Percentiles rank a stretch among this genome's conserved stretches.
Conservation (phyloP, 2,888 invertebrate species). For the Calliphora vomitoria region DNA sequence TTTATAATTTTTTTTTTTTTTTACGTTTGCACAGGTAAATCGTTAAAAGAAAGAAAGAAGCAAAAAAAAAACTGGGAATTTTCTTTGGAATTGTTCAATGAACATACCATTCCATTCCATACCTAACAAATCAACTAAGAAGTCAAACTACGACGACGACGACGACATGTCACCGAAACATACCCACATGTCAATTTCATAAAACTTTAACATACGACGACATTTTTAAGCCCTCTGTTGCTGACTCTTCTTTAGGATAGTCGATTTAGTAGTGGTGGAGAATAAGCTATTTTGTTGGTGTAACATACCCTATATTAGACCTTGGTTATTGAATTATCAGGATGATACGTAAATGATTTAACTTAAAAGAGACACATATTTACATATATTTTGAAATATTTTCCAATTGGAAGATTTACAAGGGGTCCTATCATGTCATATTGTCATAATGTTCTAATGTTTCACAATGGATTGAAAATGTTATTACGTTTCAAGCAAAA, state of each 20-base stretch:
- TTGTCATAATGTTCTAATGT: no score
- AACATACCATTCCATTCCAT: slow-evolving; percentile 53
- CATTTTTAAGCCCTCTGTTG: slow-evolving; percentile 58
- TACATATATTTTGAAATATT: no score
- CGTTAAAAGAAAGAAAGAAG: neutral
- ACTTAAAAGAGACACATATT: no score
- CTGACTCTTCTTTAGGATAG: neutral
- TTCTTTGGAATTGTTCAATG: slow-evolving; percentile 69
- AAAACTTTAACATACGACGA: slow-evolving; percentile 60
- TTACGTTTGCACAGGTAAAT: neutral
- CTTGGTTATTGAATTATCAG: no score
- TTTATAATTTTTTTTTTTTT: neutral
- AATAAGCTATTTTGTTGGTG: neutral
- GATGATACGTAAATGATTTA: no score
- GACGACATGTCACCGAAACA: slow-evolving; percentile 62
- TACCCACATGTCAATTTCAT: slow-evolving; percentile 70
- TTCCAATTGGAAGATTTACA: no score
- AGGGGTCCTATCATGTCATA: no score
- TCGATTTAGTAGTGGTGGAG: neutral
- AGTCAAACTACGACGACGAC: slow-evolving; percentile 52
- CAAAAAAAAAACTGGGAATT: slow-evolving; percentile 31
- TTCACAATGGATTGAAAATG: no score
- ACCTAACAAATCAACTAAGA: slow-evolving; percentile 48
- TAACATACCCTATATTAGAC: slow-evolving; percentile 3
- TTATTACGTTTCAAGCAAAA: no score